Base-by-base conservation (phyloP, 2,888 invertebrate species). In the Diadegma fenestrale region DNA sequence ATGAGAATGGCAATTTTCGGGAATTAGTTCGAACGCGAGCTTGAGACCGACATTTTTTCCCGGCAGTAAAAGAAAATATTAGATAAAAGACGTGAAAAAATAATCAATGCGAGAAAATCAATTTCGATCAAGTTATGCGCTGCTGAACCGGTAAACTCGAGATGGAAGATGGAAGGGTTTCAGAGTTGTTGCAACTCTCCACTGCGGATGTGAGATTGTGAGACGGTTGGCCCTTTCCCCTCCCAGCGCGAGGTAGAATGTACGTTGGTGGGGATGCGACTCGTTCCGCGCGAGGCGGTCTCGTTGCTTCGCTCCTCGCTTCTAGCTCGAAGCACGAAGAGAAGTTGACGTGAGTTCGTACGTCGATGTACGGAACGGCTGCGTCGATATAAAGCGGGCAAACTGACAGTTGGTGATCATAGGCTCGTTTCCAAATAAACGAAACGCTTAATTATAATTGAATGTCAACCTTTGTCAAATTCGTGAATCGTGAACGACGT, bases 331-430 rank as follows among this genome's bases (percentile, higher is more conserved):
- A 68, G 80, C 77, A 17, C 77, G 84, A 19, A 68, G 80, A 77
- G 81, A 84, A 69, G 84, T 77, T 51, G 66, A 81, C 75, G 73
- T 69, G 75, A 71, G 75, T 82, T 79, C 33, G 85, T 85, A 75
- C 69, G 64, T 51, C 66, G 63, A 73, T 45, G 80, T 72, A n/a
- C 58, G 78, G 78, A 69, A 33, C 73, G 33, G 33, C 22, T 64
- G 41, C 37, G 69, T 43, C 54, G 58, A 30, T 30, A 48, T 66
- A n/a, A 54, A 58, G 33, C 22, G 45, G n/a, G 17, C 14, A 41
- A 17, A 43, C 41, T 17, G 43, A 73, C 73, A 22, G 61, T n/a
- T 37, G 10, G 30, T 48, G 48, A 51, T 30, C 22, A 45, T 30
- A 14, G n/a, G 33, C 54, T n/a, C 37, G 6, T 26, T 54, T 14